phyloP scores from a whole-genome alignment of 2,888 invertebrate genomes.

The Germaria angustata region DNA sequence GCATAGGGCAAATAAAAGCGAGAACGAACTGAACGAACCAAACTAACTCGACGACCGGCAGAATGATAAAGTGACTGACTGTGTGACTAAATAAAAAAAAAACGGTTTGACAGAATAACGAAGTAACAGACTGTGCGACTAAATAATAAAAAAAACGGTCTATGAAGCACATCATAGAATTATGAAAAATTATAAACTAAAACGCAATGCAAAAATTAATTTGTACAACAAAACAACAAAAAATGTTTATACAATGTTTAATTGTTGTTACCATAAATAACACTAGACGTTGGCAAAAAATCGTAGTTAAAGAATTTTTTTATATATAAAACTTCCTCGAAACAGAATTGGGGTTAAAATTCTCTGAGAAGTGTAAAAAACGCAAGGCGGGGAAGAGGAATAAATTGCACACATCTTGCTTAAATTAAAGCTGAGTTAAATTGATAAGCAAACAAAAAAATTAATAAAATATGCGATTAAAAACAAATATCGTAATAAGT shows the following conservation, averaged over 20 bases:
- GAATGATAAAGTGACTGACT: neutral
- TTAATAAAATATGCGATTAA: too few species aligned
- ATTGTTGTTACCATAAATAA: slow-evolving; percentile 35
- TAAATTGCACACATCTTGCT: neutral
- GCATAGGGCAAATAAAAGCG: slow-evolving; percentile 2
- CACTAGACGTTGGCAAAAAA: slow-evolving; percentile 43
- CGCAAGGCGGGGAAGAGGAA: neutral
- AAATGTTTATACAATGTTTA: slow-evolving; percentile 7
- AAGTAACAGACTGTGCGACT: neutral
- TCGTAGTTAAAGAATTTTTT: slow-evolving; percentile 23
- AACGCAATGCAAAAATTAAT: slow-evolving; percentile 55
- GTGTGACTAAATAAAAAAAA: neutral
- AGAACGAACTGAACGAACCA: neutral
- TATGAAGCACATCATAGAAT: slow-evolving; percentile 47
- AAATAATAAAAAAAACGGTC: slow-evolving; percentile 43
- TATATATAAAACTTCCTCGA: neutral
- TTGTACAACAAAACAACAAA: neutral
- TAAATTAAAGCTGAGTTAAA: too few species aligned
- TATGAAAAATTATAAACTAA: slow-evolving; percentile 47
- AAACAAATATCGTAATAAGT: too few species aligned
- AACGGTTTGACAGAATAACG: too few species aligned
- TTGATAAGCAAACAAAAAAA: too few species aligned
- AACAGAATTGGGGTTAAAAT: neutral
- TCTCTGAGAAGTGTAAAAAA: neutral
- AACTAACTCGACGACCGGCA: too few species aligned